phyloP scores from a whole-genome alignment of 2,888 invertebrate species.

The Theretra japonica region DNA sequence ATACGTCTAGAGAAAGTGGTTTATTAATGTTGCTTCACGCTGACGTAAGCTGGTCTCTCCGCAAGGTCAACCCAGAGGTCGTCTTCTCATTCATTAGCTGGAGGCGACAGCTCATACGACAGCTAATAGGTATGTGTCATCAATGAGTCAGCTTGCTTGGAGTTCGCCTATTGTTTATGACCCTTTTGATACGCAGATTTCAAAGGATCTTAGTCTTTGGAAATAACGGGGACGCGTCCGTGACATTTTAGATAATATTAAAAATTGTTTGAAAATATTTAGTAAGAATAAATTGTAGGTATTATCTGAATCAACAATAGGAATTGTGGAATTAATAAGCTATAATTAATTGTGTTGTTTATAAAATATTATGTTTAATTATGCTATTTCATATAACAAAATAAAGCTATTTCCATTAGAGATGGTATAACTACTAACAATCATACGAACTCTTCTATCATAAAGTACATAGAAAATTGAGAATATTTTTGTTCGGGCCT shows the following conservation, averaged over 20 bases:
- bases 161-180: constrained; percentile 17
- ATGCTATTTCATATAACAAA: no score
- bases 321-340: background rate
- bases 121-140: background rate
- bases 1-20: constrained; percentile 26
- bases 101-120: constrained; percentile 25
- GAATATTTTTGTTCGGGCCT: no score
- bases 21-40: background rate
- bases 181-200: constrained; percentile 4
- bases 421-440: no score
- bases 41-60: background rate
- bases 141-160: constrained; percentile 11
- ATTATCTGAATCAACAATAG: background rate
- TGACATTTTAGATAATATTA: constrained; percentile 11
- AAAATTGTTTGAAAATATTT: background rate
- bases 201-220: background rate
- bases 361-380: no score
- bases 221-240: background rate
- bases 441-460: no score
- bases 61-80: constrained; percentile 14
- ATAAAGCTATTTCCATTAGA: no score
- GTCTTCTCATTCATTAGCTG: constrained; percentile 26
- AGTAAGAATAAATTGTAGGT: background rate
- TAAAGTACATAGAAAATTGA: no score
- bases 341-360: no score